phyloP scores from a whole-genome alignment of 2,797 vertebrate genomes.

The Chrysocyon brachyurus region DNA sequence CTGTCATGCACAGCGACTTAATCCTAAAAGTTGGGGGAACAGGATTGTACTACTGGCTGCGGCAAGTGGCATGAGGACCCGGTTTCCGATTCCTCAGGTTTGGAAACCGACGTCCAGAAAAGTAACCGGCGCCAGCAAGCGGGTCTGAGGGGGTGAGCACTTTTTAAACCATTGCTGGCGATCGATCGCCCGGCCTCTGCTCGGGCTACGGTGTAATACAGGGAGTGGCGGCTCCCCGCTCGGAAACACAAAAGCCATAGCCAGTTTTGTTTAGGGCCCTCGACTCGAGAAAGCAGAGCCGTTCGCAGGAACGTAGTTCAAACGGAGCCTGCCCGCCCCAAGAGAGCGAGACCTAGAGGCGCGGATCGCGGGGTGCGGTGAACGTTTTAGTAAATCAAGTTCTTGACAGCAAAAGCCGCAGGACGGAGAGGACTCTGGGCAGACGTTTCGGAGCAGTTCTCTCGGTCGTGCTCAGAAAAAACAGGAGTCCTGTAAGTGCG shows the following conservation, averaged over 20 bases:
- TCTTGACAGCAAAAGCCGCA: not conserved
- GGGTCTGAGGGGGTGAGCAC: not conserved
- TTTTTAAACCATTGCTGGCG: not conserved
- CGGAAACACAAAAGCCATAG: slow-evolving; percentile 28
- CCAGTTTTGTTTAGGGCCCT: not conserved
- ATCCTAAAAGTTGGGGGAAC: not conserved
- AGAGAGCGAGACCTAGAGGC: not conserved
- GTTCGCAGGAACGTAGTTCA: not conserved
- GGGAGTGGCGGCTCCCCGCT: not conserved
- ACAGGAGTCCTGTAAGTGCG: not conserved
- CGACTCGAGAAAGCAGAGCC: not conserved
- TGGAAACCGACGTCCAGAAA: not conserved
- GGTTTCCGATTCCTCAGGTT: not conserved
- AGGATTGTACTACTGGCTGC: not conserved
- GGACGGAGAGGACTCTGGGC: not conserved
- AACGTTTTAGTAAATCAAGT: slow-evolving; percentile 35
- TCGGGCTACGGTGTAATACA: slow-evolving; percentile 50
- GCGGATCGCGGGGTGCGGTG: not conserved
- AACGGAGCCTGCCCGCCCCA: not conserved
- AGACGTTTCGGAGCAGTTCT: slow-evolving; percentile 38
- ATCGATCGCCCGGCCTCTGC: not conserved
- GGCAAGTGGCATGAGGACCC: slow-evolving; percentile 26
- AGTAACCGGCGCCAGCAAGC: not conserved
- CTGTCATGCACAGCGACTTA: not conserved
- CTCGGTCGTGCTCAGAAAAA: slow-evolving; percentile 42